These are phyloP conservation scores for Microplitis deprimator DNA, from an alignment of 2,888 invertebrate genomes.

Conservation along the genomic window DNA sequence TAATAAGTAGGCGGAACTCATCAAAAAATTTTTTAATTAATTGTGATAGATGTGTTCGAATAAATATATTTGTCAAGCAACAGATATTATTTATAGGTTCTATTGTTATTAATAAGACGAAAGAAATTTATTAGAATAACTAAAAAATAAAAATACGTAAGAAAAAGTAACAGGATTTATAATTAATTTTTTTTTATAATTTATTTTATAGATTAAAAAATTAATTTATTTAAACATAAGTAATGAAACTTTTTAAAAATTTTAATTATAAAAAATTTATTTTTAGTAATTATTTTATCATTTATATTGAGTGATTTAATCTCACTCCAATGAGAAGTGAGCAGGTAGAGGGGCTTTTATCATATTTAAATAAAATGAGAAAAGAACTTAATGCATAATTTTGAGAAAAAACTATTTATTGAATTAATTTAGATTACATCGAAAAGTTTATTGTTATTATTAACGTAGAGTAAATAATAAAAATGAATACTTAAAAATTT, in stretches of 20 bases:
- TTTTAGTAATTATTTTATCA: neutral
- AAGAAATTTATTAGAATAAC: slow-evolving; percentile 59
- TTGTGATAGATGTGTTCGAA: slow-evolving; percentile 11
- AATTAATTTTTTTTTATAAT: neutral
- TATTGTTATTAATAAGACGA: slow-evolving; percentile 60
- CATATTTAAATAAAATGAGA: too few species aligned
- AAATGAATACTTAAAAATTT: slow-evolving; percentile 1
- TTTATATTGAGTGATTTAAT: too few species aligned
- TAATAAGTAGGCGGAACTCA: slow-evolving; percentile 26
- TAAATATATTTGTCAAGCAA: slow-evolving; percentile 44
- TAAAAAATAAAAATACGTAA: slow-evolving; percentile 56
- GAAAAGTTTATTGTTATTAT: neutral
- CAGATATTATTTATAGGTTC: slow-evolving; percentile 60
- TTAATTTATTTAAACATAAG: too few species aligned
- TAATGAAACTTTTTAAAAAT: too few species aligned
- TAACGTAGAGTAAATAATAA: neutral
- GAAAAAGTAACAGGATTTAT: slow-evolving; percentile 46
- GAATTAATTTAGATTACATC: neutral
- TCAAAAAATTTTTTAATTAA: slow-evolving; percentile 26
- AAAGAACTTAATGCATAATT: neutral
- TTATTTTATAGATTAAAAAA: too few species aligned
- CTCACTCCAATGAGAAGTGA: too few species aligned
- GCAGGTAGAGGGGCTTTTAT: too few species aligned
- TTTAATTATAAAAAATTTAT: neutral
- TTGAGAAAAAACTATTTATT: neutral